These are phyloP conservation scores for Pectinophora gossypiella DNA, from an alignment of 1,140 invertebrate species.

Conservation along the genomic window DNA sequence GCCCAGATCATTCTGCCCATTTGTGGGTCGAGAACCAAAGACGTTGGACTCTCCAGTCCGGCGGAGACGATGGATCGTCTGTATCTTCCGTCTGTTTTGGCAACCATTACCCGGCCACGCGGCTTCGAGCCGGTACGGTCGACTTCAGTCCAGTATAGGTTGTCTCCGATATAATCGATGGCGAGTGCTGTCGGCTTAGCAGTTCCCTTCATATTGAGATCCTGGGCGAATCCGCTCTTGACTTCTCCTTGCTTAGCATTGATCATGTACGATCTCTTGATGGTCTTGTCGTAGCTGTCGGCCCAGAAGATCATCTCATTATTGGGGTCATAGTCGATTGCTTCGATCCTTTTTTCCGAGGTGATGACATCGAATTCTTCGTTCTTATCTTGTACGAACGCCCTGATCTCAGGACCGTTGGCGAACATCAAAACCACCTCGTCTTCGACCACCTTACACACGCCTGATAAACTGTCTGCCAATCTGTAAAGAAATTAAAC, in stretches of 20 bases:
- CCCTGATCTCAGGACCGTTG: constrained; percentile 91
- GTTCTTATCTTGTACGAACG: constrained; percentile 79
- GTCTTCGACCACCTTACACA: constrained; percentile 83
- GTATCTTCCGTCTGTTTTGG: constrained; percentile 93
- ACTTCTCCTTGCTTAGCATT: constrained; percentile 84
- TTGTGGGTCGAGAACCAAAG: constrained; percentile 92
- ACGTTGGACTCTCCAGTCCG: constrained; percentile 87
- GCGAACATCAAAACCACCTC: constrained; percentile 82
- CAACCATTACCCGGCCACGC: constrained; percentile 88
- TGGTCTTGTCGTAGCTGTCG: constrained; percentile 91
- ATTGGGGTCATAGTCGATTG: constrained; percentile 90
- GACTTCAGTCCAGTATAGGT: constrained; percentile 96
- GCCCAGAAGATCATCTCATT: constrained; percentile 94
- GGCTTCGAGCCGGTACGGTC: constrained; percentile 84
- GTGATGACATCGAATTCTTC: constrained; percentile 86
- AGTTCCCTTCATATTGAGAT: constrained; percentile 88
- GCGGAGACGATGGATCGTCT: constrained; percentile 83
- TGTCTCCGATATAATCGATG: constrained; percentile 94
- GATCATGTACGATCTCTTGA: constrained; percentile 94
- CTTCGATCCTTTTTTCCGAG: constrained; percentile 90
- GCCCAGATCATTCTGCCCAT: constrained; percentile 92
- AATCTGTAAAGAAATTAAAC: constrained; percentile 52
- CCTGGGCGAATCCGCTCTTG: constrained; percentile 91
- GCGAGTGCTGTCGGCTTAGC: constrained; percentile 89
- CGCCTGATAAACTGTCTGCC: constrained; percentile 85